Base-by-base conservation (phyloP, 2,888 invertebrate species). In the Nudaria mundana region DNA sequence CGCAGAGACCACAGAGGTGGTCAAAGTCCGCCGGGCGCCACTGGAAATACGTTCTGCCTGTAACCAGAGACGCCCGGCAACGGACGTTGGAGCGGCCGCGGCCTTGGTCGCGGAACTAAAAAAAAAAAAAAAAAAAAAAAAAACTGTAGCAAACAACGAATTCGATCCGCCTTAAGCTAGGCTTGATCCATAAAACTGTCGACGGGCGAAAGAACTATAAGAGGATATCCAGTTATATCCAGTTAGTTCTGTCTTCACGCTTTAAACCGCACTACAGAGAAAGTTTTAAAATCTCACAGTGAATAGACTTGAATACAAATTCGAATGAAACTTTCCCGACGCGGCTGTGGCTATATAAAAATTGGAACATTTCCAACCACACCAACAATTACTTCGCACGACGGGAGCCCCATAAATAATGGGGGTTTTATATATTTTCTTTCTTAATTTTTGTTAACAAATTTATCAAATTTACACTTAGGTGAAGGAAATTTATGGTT, bases 161-260 rank as follows among this genome's bases (percentile, higher is more conserved):
- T n/a, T n/a, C n/a, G n/a, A n/a, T n/a, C n/a, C n/a, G n/a, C n/a
- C 66, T 74, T 82, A 77, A 84, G 80, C 84, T 79, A 71, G 76
- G 81, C 72, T 81, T 85, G 84, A 85, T 83, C 84, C 66, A 82
- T 76, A 82, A 80, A 83, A 85, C 81, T 75, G 82, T 81, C 60
- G 58, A 48, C 65, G 62, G 43, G 70, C 63, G 66, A 80, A 79
- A 79, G 76, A 82, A 81, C 74, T 69, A 72, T 72, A 61, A 71
- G 55, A 68, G 63, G 57, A 67, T 74, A 76, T 71, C 73, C 69
- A 72, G 76, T 71, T 77, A 74, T 77, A 82, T 76, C 74, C 73
- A 81, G 81, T 77, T 82, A 76, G 79, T 76, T 75, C 72, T 72
- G 75, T 81, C 77, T 67, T 68, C 64, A 65, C 70, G 76, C 66